These are phyloP conservation scores for Megastigmus dorsalis DNA, from an alignment of 2,888 invertebrate species.

Conservation along the genomic window DNA sequence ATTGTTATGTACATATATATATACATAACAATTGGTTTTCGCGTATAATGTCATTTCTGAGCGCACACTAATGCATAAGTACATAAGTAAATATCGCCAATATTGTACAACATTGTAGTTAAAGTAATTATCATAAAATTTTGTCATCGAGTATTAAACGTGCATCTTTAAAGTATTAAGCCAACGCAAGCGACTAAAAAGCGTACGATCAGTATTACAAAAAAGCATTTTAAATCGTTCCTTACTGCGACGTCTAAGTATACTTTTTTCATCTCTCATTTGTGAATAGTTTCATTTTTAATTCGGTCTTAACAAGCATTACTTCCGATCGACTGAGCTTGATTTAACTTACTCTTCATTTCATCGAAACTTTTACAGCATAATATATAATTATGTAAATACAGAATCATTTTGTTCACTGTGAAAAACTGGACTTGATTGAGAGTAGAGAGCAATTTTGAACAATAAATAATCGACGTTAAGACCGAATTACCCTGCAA, in stretches of 20 bases:
- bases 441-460: too few species aligned
- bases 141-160: conserved; percentile 26
- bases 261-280: conserved; percentile 25
- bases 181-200: conserved; percentile 1
- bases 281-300: conserved; percentile 26
- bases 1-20: too few species aligned
- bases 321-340: too few species aligned
- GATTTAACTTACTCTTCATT: too few species aligned
- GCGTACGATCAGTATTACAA: conserved; percentile 13
- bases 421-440: too few species aligned
- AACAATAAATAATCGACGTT: conserved; percentile 15
- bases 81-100: conserved; percentile 16
- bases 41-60: too few species aligned
- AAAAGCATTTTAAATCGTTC: conserved; percentile 1
- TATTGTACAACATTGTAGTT: conserved; percentile 22
- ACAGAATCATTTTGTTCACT: too few species aligned
- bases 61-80: conserved; percentile 29
- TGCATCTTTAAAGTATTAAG: conserved; percentile 14
- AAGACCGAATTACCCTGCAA: conserved; percentile 23
- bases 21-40: too few species aligned
- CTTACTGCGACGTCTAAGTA: neutral
- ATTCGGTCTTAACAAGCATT: conserved; percentile 32
- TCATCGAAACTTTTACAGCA: too few species aligned
- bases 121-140: conserved; percentile 32
- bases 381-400: too few species aligned